These are phyloP conservation scores for Nyctibius grandis DNA, from an alignment of 2,797 vertebrate genomes.

Conservation along the genomic window DNA sequence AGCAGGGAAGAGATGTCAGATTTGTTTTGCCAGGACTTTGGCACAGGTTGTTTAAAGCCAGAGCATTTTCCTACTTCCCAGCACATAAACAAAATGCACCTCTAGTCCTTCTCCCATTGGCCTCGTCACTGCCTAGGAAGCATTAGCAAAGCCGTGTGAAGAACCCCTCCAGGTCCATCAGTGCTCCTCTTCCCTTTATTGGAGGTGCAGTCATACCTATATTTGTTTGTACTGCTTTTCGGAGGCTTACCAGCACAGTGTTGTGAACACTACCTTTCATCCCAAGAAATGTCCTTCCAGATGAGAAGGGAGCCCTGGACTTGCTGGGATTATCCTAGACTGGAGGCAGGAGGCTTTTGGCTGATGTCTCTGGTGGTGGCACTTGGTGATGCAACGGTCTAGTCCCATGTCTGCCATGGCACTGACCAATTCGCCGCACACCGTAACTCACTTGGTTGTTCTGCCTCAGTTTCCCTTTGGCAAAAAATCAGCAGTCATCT, in stretches of 20 bases:
- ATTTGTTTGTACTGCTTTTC: background rate
- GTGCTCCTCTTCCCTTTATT: background rate
- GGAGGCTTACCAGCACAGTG: background rate
- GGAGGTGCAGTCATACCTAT: background rate
- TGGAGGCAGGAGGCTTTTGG: background rate
- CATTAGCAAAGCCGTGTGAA: background rate
- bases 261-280: background rate
- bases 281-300: background rate
- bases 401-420: background rate
- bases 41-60: background rate
- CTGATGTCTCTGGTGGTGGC: background rate
- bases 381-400: background rate
- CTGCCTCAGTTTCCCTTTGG: background rate
- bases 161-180: background rate
- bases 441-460: background rate
- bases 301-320: background rate
- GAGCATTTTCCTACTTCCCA: background rate
- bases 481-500: background rate
- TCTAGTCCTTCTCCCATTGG: background rate
- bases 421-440: accelerated
- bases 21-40: background rate
- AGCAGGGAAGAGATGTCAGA: background rate
- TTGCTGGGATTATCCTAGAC: background rate
- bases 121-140: background rate
- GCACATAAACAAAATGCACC: accelerated